Percentiles rank a stretch among this genome's conserved stretches.
These are phyloP conservation scores for Euplagia quadripunctaria DNA, from an alignment of 2,888 invertebrate genomes.

Conservation along the genomic window DNA sequence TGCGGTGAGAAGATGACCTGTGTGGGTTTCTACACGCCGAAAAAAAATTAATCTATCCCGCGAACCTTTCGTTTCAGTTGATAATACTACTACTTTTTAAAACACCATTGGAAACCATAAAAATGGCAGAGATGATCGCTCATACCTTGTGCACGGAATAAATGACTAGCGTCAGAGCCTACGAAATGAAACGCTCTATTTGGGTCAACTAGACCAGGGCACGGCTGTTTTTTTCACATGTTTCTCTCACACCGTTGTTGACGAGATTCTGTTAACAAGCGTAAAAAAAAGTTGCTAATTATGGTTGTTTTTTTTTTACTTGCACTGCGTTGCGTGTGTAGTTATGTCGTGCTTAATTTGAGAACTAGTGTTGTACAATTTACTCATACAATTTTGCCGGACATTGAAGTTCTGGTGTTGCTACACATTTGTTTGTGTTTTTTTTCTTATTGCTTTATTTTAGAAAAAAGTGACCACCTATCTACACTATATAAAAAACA, in stretches of 20 bases:
- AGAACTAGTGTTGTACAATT: not conserved
- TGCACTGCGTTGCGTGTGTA: not conserved
- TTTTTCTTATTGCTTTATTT: no score
- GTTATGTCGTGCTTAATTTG: not conserved
- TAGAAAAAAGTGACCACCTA: no score
- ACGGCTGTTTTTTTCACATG: slow-evolving; percentile 55
- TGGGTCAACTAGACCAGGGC: slow-evolving; percentile 69
- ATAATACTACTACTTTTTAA: no score
- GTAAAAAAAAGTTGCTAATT: slow-evolving; percentile 54
- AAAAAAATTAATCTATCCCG: no score
- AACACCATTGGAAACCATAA: not conserved
- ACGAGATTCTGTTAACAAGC: slow-evolving; percentile 44
- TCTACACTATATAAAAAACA: no score
- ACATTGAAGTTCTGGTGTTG: no score
- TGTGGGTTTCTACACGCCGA: no score
- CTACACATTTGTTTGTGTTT: no score
- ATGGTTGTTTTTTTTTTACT: slow-evolving; percentile 46
- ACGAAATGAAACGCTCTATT: slow-evolving; percentile 64
- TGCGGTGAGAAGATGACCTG: no score
- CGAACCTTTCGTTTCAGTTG: no score
- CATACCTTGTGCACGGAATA: slow-evolving; percentile 50
- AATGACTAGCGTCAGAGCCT: slow-evolving; percentile 55
- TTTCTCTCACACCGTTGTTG: slow-evolving; percentile 43
- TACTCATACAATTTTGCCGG: not conserved
- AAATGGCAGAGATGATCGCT: slow-evolving; percentile 38